Evolutionary conservation across 2,888 invertebrate species (phyloP), one percentile per base, ranked within the genome.

Genomic region (Acanthococcus lagerstroemiae): DNA sequence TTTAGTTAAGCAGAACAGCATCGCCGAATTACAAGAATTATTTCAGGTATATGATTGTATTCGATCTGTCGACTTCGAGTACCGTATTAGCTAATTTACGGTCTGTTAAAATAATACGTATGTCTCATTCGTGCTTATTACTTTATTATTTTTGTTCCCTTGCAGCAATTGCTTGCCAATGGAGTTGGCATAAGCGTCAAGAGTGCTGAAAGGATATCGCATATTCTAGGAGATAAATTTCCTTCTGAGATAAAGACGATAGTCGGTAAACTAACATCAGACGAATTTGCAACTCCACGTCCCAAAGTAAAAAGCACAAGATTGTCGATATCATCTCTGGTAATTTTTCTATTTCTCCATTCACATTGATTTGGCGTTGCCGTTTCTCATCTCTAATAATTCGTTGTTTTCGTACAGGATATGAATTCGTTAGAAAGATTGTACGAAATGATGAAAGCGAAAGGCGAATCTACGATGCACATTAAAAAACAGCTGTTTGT

Each of bases 121-220:
- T 37, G 2, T 37, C 37, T 37, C n/a, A 3, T 1, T 2, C 37
- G 26, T 50, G 61, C 60, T 55, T 55, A 7, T 21, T 55, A n/a
- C 17, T 12, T 24, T 58, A 55, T 61, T 44, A 76, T 86, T 74
- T 87, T 1, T 72, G 76, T 58, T 79, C 77, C 21, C 72, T 88
- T 44, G 78, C 83, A n/a, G 76, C 81, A 3, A 80, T 83, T 72
- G 56, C 60, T 60, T 22, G 58, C 22, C 9, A 65, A 66, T 65
- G 88, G 88, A 0, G 73, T 90, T 19, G 81, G 83, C 55, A 83
- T 90, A 26, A 83, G 81, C 25, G 82, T 80, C 26, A 73, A 76
- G 2, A 75, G 80, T 50, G 87, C 87, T 0, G 82, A 84, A 71
- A 76, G 76, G 17, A 77, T 89, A 30, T 83, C 86, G 72, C 82